Evolutionary conservation across 2,888 invertebrate species (phyloP), one percentile per base, ranked within the genome.

Genomic region (Blastobasis adustella): DNA sequence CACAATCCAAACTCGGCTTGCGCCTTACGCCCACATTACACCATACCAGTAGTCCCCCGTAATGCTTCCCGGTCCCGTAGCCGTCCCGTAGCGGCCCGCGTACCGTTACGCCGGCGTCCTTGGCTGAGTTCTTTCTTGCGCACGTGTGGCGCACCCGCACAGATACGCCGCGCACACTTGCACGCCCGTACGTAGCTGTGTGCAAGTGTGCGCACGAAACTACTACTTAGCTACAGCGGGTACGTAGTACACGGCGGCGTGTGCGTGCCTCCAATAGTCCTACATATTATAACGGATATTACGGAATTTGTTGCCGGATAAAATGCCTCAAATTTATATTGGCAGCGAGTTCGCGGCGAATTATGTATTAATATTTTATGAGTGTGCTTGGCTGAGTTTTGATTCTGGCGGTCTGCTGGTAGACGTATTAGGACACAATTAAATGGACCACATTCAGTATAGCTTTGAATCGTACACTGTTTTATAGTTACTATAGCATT

Each of bases 121-220:
- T 88, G 87, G 87, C 87, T 88, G 87, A 87, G 86, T 87, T 87
- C 84, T 87, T 82, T 83, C 83, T 82, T 76, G 80, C 79, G 62
- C 78, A 76, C 75, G 75, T 79, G 78, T 82, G 81, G 82, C 81
- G 78, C 64, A 73, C 69, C 84, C 79, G 72, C 78, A 77, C 79
- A 64, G 76, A 40, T 68, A 63, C 10, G 41, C 10, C 37, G 10
- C 56, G 56, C 57, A 53, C 56, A 52, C 54, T 40, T 8, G 41
- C 42, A 23, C 23, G 23, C 3, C 50, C 53, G 49, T 39, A 50
- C 39, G 46, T 49, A 48, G 37, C 5, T 6, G 6, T 47, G 43
- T 48, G 54, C 49, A 49, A 54, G 61, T 61, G 58, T 61, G 60
- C 47, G 55, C 56, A 43, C 53, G 50, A 56, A 42, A 9, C 10